Evolutionary conservation across 2,797 vertebrate genomes (phyloP).

Genomic region (Clarias fuscus): DNA sequence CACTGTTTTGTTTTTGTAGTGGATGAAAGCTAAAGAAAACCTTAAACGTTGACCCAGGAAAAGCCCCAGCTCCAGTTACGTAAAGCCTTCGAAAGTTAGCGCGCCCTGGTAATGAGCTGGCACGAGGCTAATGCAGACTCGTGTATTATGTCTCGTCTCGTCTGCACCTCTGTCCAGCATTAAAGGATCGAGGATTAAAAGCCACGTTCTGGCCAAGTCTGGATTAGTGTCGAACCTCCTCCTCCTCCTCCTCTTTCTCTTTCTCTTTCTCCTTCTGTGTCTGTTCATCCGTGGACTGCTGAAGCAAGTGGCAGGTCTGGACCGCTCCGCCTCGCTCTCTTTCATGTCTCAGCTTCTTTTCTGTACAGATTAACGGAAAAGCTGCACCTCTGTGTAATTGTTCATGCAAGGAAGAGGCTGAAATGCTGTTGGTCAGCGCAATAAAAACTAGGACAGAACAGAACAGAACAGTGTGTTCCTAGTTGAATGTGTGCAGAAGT

Average conservation of each 20-base stretch:
- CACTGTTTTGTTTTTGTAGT: not conserved
- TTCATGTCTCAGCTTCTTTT: slow-evolving; percentile 35
- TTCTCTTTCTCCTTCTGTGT: slow-evolving; percentile 28
- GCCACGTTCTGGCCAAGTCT: slow-evolving; percentile 30
- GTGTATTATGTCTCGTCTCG: slow-evolving; percentile 45
- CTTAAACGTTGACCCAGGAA: not conserved
- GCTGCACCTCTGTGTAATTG: slow-evolving; percentile 32
- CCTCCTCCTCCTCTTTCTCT: slow-evolving; percentile 33
- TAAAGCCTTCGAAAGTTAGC: slow-evolving; percentile 33
- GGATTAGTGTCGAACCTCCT: slow-evolving; percentile 42
- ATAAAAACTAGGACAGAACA: slow-evolving; percentile 20
- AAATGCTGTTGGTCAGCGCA: slow-evolving; percentile 6
- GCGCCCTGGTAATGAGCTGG: slow-evolving; percentile 27
- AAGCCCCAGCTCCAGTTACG: slow-evolving; percentile 32
- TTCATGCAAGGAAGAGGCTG: slow-evolving; percentile 15
- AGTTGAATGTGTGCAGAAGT: slow-evolving; percentile 5
- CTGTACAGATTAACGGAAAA: slow-evolving; percentile 51
- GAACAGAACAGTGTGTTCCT: slow-evolving; percentile 21
- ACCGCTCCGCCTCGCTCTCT: slow-evolving; percentile 23
- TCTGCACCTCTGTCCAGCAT: slow-evolving; percentile 31
- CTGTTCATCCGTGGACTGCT: slow-evolving; percentile 3
- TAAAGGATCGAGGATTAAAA: slow-evolving; percentile 34
- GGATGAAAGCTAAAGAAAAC: not conserved
- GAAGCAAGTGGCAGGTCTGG: slow-evolving; percentile 17
- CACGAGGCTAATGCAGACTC: slow-evolving; percentile 27